Base-by-base conservation (phyloP, 23 tunicate genomes). In the Halocynthia aurantium region DNA sequence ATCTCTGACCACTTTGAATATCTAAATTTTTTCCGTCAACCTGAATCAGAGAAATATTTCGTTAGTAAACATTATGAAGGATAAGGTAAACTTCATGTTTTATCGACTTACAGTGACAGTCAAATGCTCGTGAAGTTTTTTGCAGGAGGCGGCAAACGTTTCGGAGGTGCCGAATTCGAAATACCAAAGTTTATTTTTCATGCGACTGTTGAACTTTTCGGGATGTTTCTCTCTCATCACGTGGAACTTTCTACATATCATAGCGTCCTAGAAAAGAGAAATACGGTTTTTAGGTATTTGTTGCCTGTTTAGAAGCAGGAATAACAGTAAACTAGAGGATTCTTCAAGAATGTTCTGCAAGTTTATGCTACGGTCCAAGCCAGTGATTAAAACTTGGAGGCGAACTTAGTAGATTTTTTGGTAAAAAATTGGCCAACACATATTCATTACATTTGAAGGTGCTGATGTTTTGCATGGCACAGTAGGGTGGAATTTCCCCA, bases 201-300 rank as follows among this genome's bases (percentile, higher is more conserved):
- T 88, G 60, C 95, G 51, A 65, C 87, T 83, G 87, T 88, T 88
- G 77, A 88, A 88, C 60, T 88, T 88, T 67, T 88, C 95, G 17
- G 95, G 95, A 55, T 88, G 95, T 71, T 88, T 88, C 67, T 88
- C 95, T 13, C 95, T 78, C 95, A 88, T 88, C 49, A 83, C 87
- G 71, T 88, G 95, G 69, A 88, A 88, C 60, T 88, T 88, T 71
- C 87, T 84, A 62, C 95, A 88, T 12, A 88, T 83, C 70, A 81
- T 77, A 53, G 95, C 95, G 67, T 88, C 95, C 95, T 88, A 51
- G 15, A 73, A 55, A 52, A 50, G 11, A 4, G 49, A 15, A 68
- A 68, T 54, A 2, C 2, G 2, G 61, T 72, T 17, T 40, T 12
- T 4, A 31, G 4, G 44, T 31, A 31, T 31, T 31, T 31, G 44